Evolutionary conservation across 2,888 invertebrate genomes (phyloP).

Genomic region (Dione vanillae): DNA sequence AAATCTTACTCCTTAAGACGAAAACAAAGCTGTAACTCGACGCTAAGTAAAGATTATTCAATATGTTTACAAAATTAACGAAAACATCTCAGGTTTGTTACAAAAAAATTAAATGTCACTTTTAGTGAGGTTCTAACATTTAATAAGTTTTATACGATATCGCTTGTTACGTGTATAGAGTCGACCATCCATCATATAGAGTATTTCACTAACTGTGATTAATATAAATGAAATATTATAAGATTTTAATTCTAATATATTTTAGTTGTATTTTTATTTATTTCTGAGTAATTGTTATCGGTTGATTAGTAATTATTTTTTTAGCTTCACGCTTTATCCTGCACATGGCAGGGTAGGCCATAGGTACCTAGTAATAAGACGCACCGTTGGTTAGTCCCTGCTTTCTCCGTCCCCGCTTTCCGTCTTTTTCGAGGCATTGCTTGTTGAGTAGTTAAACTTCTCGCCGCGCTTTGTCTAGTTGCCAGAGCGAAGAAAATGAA

Average conservation of each 20-base stretch:
- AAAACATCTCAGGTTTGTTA: background rate
- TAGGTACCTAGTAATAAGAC: too few species aligned
- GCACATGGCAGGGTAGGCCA: too few species aligned
- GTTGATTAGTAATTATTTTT: too few species aligned
- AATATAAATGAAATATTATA: background rate
- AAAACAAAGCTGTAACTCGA: conserved; percentile 19
- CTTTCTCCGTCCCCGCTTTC: too few species aligned
- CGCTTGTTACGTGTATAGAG: conserved; percentile 14
- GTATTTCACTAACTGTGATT: too few species aligned
- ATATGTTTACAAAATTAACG: background rate
- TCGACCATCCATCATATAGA: background rate
- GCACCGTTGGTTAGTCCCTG: too few species aligned
- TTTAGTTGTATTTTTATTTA: background rate
- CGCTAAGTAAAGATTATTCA: background rate
- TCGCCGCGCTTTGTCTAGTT: too few species aligned
- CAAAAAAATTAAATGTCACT: background rate
- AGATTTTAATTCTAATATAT: background rate
- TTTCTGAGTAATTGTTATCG: too few species aligned
- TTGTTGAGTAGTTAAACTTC: too few species aligned
- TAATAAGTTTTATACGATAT: conserved; percentile 3
- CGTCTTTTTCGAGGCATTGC: too few species aligned
- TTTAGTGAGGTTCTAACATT: conserved; percentile 3
- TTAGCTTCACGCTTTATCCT: too few species aligned
- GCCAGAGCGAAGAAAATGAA: too few species aligned
- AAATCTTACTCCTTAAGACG: conserved; percentile 19